Percentiles rank a stretch among this genome's conserved stretches.
Conservation (phyloP, 2,888 invertebrate genomes). For the Calephelis perditalis region DNA sequence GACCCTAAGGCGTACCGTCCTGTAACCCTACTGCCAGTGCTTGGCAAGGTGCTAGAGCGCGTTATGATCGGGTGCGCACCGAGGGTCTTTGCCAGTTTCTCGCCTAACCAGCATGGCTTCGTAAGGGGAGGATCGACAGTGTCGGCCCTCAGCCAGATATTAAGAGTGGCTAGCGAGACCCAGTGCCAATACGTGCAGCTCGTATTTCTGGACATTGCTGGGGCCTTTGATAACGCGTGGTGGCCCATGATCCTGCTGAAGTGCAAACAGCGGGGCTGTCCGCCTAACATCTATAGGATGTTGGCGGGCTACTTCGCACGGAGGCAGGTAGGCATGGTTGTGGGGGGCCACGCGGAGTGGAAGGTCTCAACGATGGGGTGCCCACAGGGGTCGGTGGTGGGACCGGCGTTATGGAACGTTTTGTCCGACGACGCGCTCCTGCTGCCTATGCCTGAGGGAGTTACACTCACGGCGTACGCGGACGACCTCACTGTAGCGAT, state of each 20-base stretch:
- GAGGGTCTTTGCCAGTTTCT: slow-evolving; percentile 15
- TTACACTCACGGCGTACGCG: too few relatives aligned
- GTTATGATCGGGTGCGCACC: slow-evolving; percentile 30
- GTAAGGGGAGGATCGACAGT: slow-evolving; percentile 32
- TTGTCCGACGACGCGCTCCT: slow-evolving; percentile 22
- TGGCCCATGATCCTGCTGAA: not conserved
- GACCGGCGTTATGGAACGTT: slow-evolving; percentile 17
- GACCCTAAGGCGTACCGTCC: slow-evolving; percentile 31
- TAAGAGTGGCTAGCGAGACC: not conserved
- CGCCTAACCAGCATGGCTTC: slow-evolving; percentile 38
- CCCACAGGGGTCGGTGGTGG: slow-evolving; percentile 19
- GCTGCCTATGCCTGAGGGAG: too few relatives aligned
- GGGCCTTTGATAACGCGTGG: slow-evolving; percentile 22
- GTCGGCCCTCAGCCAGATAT: slow-evolving; percentile 27
- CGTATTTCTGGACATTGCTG: slow-evolving; percentile 35
- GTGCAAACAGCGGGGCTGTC: slow-evolving; percentile 28
- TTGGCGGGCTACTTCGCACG: slow-evolving; percentile 23
- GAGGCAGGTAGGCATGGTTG: slow-evolving; percentile 17
- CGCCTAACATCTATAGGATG: slow-evolving; percentile 20
- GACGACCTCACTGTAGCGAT: too few relatives aligned
- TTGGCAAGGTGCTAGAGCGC: slow-evolving; percentile 38
- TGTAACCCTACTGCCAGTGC: slow-evolving; percentile 31
- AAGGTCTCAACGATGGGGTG: slow-evolving; percentile 22
- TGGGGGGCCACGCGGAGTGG: slow-evolving; percentile 17
- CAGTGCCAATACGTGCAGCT: slow-evolving; percentile 30